These are phyloP conservation scores for Yponomeuta plumbellus DNA, from an alignment of 2,888 invertebrate species.

Conservation along the genomic window DNA sequence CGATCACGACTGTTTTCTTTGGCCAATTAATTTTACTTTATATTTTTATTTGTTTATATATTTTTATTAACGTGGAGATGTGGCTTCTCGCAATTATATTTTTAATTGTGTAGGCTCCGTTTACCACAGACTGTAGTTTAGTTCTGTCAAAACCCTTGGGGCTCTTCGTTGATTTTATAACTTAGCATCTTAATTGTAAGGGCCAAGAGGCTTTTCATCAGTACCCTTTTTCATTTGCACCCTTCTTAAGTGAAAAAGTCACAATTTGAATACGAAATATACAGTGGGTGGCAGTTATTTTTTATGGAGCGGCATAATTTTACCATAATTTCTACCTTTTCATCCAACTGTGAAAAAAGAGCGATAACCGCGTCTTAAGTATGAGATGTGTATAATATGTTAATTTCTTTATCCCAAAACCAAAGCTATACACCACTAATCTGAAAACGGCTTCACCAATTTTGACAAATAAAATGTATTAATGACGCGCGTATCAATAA, in stretches of 20 bases:
- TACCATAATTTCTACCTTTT: not conserved
- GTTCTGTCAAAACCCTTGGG: not conserved
- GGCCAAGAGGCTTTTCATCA: not conserved
- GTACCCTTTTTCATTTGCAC: not conserved
- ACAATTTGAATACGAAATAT: not conserved
- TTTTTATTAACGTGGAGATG: too few relatives aligned
- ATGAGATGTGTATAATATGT: not conserved
- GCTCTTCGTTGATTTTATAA: not conserved
- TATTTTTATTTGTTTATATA: too few relatives aligned
- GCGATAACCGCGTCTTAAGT: not conserved
- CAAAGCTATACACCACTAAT: too few relatives aligned
- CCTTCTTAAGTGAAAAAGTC: slow-evolving; percentile 3
- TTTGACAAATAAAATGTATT: too few relatives aligned
- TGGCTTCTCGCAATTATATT: too few relatives aligned
- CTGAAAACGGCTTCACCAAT: too few relatives aligned
- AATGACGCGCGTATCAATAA: too few relatives aligned
- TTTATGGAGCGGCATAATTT: not conserved
- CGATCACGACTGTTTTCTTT: too few relatives aligned
- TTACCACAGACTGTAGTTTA: not conserved
- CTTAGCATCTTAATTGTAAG: slow-evolving; percentile 6
- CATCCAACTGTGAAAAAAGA: not conserved
- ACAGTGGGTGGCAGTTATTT: not conserved
- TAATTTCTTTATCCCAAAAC: not conserved
- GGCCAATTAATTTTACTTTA: too few relatives aligned
- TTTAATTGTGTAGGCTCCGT: too few relatives aligned